Evolutionary conservation across 2,888 invertebrate species (phyloP), one percentile per base, ranked within the genome.

Genomic region (Desoria tigrina): DNA sequence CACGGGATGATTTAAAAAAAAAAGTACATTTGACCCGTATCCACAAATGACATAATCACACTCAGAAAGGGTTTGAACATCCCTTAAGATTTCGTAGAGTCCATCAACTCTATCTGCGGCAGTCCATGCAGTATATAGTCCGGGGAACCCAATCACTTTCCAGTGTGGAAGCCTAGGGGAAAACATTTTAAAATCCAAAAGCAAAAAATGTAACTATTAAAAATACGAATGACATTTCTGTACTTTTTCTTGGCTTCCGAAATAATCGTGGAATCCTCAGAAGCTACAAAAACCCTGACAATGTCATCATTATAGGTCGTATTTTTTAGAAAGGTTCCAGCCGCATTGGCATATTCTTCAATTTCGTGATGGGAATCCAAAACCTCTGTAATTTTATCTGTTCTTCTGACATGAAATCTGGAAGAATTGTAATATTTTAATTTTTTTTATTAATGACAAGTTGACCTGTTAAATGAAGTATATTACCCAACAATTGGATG

Each of bases 371-470:
- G 16, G 0, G 62, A 61, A n/a, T 51, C 45, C 2, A 27, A 7
- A 3, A 23, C 27, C 49, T 64, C 64, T 1, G 2, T 16, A 2
- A 54, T 50, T 51, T 69, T 69, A 28, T 66, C 66, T 4, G 69
- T 66, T 42, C 66, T 28, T 1, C 69, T 39, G 2, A 69, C 59
- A 26, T 69, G 66, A n/a, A 66, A 2, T n/a, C 69, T 66, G 21
- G 32, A 60, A 14, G 59, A 2, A 27, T 28, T 4, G 11, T 32
- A 32, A 32, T 32, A 32, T 7, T 7, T 21, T 45, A 45, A 21
- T 16, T 45, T 11, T 6, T 6, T 45, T 4, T 21, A 9, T 45
- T 45, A 45, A 6, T 11, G n/a, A 18, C 45, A 45, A 45, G 39
- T 39, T 16, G 39, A n/a, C n/a, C 39, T 11, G 16, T 11, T 11